These are phyloP conservation scores for Camponotus fellah DNA, from an alignment of 2,888 invertebrate genomes.

Conservation along the genomic window DNA sequence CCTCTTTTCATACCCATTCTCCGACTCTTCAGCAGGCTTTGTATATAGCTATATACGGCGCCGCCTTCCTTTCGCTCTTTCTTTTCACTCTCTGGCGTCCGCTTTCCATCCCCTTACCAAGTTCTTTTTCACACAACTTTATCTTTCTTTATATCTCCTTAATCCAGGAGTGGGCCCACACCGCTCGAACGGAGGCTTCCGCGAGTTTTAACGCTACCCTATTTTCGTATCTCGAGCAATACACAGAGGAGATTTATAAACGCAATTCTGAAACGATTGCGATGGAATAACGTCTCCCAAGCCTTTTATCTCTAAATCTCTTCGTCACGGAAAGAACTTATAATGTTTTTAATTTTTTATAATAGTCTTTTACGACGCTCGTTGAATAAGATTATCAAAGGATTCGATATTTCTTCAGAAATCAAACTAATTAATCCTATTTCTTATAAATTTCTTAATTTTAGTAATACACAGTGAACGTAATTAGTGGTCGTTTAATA, in stretches of 20 bases:
- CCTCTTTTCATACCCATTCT: constrained; percentile 58
- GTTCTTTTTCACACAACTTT: constrained; percentile 58
- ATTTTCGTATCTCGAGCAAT: constrained; percentile 26
- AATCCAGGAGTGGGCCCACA: constrained; percentile 65
- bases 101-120: constrained; percentile 56
- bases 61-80: constrained; percentile 32
- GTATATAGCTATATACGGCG: constrained; percentile 49
- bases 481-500: neutral
- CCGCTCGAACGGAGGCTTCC: constrained; percentile 40
- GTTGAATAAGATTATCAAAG: neutral
- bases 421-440: neutral
- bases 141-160: constrained; percentile 71
- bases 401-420: neutral
- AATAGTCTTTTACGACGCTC: neutral
- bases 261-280: constrained; percentile 48
- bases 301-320: constrained; percentile 18
- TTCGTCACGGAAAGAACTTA: constrained; percentile 4
- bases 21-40: constrained; percentile 53
- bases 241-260: constrained; percentile 50
- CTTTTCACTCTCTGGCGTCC: constrained; percentile 41
- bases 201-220: constrained; percentile 52
- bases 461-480: neutral
- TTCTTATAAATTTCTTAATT: neutral
- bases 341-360: constrained; percentile 3
- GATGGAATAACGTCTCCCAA: constrained; percentile 29